Conservation (phyloP, 2,113 vertebrate species). For the Carassius gibelio region DNA sequence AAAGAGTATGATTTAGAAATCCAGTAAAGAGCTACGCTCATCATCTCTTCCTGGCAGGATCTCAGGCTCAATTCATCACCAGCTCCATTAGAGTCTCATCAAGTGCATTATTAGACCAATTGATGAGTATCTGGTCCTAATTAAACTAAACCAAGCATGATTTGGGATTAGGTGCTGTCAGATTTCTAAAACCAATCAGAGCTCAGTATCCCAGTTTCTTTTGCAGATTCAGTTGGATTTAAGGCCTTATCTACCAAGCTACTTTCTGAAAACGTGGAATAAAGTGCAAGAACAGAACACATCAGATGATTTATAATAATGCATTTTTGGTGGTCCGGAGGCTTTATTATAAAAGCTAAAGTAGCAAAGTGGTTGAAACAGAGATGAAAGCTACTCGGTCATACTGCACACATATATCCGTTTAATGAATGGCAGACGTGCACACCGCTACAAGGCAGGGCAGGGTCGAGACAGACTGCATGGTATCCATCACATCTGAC, state of each 20-base stretch:
- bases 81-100: constrained; percentile 27
- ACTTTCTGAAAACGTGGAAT: not conserved
- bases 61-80: not conserved
- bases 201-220: not conserved
- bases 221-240: constrained; percentile 41
- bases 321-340: not conserved
- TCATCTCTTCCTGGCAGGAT: constrained; percentile 35
- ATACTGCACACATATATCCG: not conserved
- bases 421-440: constrained; percentile 57
- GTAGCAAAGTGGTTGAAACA: not conserved
- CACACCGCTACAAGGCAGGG: constrained; percentile 71
- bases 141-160: constrained; percentile 22
- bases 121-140: constrained; percentile 29
- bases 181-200: constrained; percentile 7
- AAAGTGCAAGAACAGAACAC: not conserved
- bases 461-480: constrained; percentile 63
- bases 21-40: constrained; percentile 16
- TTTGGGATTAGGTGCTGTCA: not conserved
- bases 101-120: constrained; percentile 24
- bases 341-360: not conserved
- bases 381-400: not conserved
- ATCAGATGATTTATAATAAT: constrained; percentile 8
- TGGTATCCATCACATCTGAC: constrained; percentile 71
- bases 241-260: constrained; percentile 5
- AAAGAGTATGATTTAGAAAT: constrained; percentile 23